Evolutionary conservation across 64 coral and sea anemone species (phyloP).

Genomic region (Pachyseris speciosa): DNA sequence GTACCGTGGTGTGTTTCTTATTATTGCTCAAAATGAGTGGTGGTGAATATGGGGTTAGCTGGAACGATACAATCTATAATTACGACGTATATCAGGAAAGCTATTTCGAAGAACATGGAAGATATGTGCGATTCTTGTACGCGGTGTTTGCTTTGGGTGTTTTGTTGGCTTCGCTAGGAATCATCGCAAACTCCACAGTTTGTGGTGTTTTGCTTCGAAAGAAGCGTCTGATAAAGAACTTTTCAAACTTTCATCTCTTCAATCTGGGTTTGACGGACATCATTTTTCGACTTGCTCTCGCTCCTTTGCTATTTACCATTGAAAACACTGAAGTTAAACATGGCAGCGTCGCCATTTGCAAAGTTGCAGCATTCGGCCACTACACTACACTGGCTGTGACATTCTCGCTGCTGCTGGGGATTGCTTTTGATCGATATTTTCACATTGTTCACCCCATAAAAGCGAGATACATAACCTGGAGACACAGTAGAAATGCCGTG

Average conservation of each 20-base stretch:
- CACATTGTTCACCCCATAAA: constrained; percentile 5
- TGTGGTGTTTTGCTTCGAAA: constrained; percentile 6
- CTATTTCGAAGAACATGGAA: not conserved
- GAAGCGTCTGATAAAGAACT: constrained; percentile 6
- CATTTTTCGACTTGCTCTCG: not conserved
- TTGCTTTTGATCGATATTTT: constrained; percentile 15
- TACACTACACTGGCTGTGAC: constrained; percentile 14
- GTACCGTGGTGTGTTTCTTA: no score
- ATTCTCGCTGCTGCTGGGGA: not conserved
- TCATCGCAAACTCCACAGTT: not conserved
- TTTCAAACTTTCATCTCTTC: constrained; percentile 24
- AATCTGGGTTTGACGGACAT: not conserved
- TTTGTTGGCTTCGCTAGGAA: not conserved
- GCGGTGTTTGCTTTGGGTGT: not conserved
- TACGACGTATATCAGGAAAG: not conserved
- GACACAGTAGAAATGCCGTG: not conserved
- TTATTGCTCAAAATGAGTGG: not conserved
- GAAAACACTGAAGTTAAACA: not conserved
- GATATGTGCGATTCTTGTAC: not conserved
- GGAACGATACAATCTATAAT: not conserved
- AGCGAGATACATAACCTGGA: constrained; percentile 1
- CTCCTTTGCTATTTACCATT: not conserved
- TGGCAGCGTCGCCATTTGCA: not conserved
- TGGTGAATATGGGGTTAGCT: not conserved
- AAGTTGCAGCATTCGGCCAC: not conserved